Percentiles rank a stretch among this genome's conserved stretches.
Evolutionary conservation across 2,113 vertebrate genomes (phyloP).

Genomic region (Pterophyllum scalare): DNA sequence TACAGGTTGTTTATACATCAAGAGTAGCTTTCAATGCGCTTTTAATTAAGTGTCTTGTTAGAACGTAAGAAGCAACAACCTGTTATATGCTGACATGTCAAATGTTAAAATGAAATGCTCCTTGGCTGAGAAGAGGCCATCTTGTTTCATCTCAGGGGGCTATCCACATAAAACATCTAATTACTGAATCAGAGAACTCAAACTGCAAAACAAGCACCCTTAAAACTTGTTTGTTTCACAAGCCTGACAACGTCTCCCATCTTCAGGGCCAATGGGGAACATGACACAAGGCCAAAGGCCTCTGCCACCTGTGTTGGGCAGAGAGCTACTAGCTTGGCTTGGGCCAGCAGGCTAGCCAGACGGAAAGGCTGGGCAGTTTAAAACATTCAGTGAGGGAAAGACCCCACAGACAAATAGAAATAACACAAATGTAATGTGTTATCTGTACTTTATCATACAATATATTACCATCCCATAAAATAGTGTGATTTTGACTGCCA

Average conservation of each 20-base stretch:
- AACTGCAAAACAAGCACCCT: slow-evolving; percentile 29
- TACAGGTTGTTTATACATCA: slow-evolving; percentile 54
- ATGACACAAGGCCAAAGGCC: slow-evolving; percentile 19
- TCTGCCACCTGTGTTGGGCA: slow-evolving; percentile 43
- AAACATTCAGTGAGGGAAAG: neutral
- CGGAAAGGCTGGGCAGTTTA: slow-evolving; percentile 13
- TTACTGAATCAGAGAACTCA: slow-evolving; percentile 29
- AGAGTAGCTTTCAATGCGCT: neutral
- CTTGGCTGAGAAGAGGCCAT: slow-evolving; percentile 1
- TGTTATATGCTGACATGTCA: slow-evolving; percentile 24
- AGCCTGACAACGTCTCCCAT: slow-evolving; percentile 45
- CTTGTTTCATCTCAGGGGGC: neutral
- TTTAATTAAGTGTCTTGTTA: slow-evolving; percentile 56
- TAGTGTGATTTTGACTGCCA: no score
- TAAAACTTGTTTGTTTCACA: slow-evolving; percentile 50
- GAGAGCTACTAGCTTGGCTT: slow-evolving; percentile 26
- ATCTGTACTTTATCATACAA: neutral
- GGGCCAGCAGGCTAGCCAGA: slow-evolving; percentile 20
- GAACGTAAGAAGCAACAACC: neutral
- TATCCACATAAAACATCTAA: slow-evolving; percentile 20
- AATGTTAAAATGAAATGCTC: slow-evolving; percentile 30
- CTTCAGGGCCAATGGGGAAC: slow-evolving; percentile 41
- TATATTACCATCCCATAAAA: neutral
- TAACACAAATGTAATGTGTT: neutral
- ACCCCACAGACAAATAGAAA: neutral